These are phyloP conservation scores for Muraenolepis orangiensis DNA, from an alignment of 2,797 vertebrate genomes.

Conservation along the genomic window DNA sequence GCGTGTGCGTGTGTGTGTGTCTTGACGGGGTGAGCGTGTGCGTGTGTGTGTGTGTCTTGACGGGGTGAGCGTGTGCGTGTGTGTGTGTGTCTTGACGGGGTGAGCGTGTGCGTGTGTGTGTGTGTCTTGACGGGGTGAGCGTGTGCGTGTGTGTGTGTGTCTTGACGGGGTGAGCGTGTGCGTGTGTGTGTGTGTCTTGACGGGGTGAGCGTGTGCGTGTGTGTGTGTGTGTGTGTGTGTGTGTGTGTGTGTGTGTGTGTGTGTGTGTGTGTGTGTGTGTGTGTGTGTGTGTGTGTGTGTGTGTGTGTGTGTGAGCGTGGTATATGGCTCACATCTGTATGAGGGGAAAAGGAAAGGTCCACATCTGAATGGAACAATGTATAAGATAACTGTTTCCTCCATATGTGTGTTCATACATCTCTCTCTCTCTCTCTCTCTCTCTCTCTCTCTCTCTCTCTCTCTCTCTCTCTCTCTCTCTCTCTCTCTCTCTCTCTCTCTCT, in stretches of 20 bases:
- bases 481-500: too few relatives aligned
- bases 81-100: neutral
- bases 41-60: slow-evolving; percentile 8
- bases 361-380: too few relatives aligned
- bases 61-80: slow-evolving; percentile 8
- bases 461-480: too few relatives aligned
- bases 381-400: too few relatives aligned
- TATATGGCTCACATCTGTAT: too few relatives aligned
- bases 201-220: slow-evolving; percentile 14
- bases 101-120: slow-evolving; percentile 4
- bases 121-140: too few relatives aligned
- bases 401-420: too few relatives aligned
- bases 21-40: too few relatives aligned
- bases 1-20: slow-evolving; percentile 4
- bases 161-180: too few relatives aligned
- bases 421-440: too few relatives aligned
- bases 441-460: too few relatives aligned
- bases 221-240: slow-evolving; percentile 1
- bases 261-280: slow-evolving; percentile 2
- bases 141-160: slow-evolving; percentile 4
- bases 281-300: slow-evolving; percentile 5
- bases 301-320: slow-evolving; percentile 7
- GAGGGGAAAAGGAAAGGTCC: too few relatives aligned
- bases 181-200: slow-evolving; percentile 3
- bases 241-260: slow-evolving; percentile 3